Evolutionary conservation across 2,113 vertebrate genomes (phyloP).

Genomic region (Scomber colias): DNA sequence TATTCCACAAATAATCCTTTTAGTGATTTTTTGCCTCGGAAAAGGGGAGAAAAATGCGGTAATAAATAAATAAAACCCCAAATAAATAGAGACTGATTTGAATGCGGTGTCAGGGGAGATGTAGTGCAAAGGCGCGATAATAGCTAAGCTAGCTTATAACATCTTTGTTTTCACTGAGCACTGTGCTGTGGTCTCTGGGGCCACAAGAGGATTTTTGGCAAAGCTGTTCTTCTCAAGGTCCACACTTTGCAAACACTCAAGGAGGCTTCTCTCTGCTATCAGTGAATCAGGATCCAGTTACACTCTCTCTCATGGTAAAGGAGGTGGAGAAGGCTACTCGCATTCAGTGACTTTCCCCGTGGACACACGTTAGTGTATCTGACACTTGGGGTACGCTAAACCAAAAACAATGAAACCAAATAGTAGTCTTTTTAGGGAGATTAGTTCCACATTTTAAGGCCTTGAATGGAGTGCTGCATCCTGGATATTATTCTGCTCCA

Average conservation of each 20-base stretch:
- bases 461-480: constrained; percentile 76
- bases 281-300: constrained; percentile 68
- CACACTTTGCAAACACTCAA: constrained; percentile 76
- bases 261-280: constrained; percentile 70
- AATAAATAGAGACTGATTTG: constrained; percentile 89
- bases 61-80: constrained; percentile 83
- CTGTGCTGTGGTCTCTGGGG: constrained; percentile 80
- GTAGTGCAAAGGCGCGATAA: constrained; percentile 87
- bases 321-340: constrained; percentile 63
- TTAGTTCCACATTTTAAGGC: constrained; percentile 83
- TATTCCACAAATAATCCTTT: constrained; percentile 98
- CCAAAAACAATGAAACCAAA: constrained; percentile 73
- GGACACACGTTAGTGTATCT: constrained; percentile 56
- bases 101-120: constrained; percentile 93
- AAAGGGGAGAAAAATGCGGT: constrained; percentile 73
- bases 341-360: constrained; percentile 60
- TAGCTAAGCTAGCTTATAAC: constrained; percentile 87
- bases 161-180: constrained; percentile 86
- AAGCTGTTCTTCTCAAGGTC: constrained; percentile 81
- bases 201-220: constrained; percentile 80
- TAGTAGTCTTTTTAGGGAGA: constrained; percentile 75
- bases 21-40: constrained; percentile 90
- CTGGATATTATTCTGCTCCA: constrained; percentile 77
- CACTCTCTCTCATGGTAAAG: constrained; percentile 20
- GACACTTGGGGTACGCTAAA: constrained; percentile 72